phyloP scores from a whole-genome alignment of 2,888 invertebrate species.

The Mystacides longicornis region DNA sequence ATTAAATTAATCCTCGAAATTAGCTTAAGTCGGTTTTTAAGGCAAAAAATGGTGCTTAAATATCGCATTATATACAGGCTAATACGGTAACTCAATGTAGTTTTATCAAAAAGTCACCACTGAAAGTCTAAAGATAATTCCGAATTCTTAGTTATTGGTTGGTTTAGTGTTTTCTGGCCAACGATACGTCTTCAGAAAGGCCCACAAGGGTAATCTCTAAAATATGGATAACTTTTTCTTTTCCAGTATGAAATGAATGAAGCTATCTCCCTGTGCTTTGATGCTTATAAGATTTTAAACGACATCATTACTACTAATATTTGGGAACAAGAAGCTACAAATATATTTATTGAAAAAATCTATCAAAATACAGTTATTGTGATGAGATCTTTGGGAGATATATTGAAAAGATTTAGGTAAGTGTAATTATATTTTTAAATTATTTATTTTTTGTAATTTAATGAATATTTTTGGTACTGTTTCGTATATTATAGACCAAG shows the following conservation, averaged over 20 bases:
- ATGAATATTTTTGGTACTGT: neutral
- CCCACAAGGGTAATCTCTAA: no score
- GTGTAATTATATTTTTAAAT: neutral
- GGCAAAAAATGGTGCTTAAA: no score
- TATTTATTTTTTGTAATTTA: neutral
- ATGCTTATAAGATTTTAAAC: slow-evolving; percentile 45
- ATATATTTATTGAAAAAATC: slow-evolving; percentile 42
- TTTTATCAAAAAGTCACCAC: no score
- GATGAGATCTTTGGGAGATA: slow-evolving; percentile 52
- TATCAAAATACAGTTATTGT: slow-evolving; percentile 48
- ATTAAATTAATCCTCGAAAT: no score
- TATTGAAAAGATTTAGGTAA: slow-evolving; percentile 49
- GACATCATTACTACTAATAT: slow-evolving; percentile 48
- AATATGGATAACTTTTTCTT: no score
- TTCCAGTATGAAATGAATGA: slow-evolving; percentile 47
- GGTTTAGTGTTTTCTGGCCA: no score
- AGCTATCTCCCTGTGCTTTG: slow-evolving; percentile 41
- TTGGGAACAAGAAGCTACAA: slow-evolving; percentile 45
- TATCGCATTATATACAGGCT: no score
- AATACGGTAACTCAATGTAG: no score
- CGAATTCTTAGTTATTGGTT: no score
- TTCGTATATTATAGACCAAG: slow-evolving; percentile 3
- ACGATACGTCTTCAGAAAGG: no score
- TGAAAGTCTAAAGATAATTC: no score
- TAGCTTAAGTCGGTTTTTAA: no score